Evolutionary conservation across 2,113 vertebrate genomes (phyloP), one percentile per base, ranked within the genome.

Genomic region (Pseudorasbora parva): DNA sequence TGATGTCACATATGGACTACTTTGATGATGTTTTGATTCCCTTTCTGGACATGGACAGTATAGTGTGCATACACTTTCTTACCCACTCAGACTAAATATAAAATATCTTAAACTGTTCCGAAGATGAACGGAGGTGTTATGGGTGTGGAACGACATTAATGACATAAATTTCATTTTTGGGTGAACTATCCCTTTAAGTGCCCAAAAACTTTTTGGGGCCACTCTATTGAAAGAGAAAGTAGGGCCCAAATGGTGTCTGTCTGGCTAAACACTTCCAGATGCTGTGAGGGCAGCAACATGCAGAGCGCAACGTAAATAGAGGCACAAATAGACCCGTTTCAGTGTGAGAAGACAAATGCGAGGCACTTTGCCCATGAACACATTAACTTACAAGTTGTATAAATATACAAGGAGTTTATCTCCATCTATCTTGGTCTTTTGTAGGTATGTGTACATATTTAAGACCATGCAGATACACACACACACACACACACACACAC

Each of bases 201-300:
- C 17, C 14, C n/a, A 47, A 47, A 21, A 19, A 78, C 57, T 45
- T 74, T 45, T 30, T 15, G 45, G 8, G 72, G 45, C 45, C 71
- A 30, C n/a, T 30, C 2, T 21, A 21, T n/a, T 79, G 15, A 66
- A 66, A 66, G 54, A 66, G 41, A 49, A 79, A 47, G 57, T 47
- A 64, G 15, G 15, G 76, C 12, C 56, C 43, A 66, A 49, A 49
- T 79, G 59, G 88, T 88, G 25, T 74, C 87, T 88, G 89, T 84
- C 78, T 83, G 59, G 90, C 49, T 86, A 90, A 92, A 88, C 6
- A 86, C 75, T 86, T 92, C 93, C 93, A 95, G 88, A 93, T 93
- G 88, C 37, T 27, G 17, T 15, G 66, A 51, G 69, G 47, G 77
- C 64, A 57, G 37, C 51, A 59, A 43, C 43, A 56, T 45, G 19